These are phyloP conservation scores for Hemiprocne comata DNA, from an alignment of 2,113 vertebrate genomes.

Conservation along the genomic window DNA sequence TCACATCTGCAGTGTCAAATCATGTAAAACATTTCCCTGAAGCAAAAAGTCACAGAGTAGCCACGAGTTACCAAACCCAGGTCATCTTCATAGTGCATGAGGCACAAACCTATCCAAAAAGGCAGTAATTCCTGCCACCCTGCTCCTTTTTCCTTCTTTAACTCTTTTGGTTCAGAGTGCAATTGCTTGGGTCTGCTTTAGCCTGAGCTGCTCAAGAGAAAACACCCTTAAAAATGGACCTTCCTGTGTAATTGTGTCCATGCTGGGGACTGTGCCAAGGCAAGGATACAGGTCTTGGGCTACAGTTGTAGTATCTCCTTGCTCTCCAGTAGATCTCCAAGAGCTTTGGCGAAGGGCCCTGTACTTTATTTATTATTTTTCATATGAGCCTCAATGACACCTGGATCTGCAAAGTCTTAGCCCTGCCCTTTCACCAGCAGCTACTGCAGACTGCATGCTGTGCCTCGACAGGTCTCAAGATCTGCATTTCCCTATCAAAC, in stretches of 20 bases:
- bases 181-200: not conserved
- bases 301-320: not conserved
- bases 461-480: not conserved
- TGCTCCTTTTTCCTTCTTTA: not conserved
- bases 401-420: not conserved
- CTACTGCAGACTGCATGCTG: not conserved
- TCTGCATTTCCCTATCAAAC: not conserved
- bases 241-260: not conserved
- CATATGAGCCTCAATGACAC: not conserved
- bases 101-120: not conserved
- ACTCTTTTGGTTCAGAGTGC: not conserved
- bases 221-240: not conserved
- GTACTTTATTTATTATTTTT: not conserved
- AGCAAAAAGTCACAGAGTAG: not conserved
- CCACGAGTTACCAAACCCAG: not conserved
- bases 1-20: not conserved
- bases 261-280: accelerated
- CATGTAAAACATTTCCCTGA: not conserved
- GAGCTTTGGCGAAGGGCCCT: not conserved
- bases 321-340: not conserved
- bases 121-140: not conserved
- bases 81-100: accelerated
- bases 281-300: not conserved
- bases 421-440: not conserved
- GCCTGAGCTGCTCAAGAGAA: not conserved